A percentile compares a stretch with the other conserved stretches of the same genome.
phyloP scores from a whole-genome alignment of 2,113 vertebrate species.

The Peromyscus leucopus region DNA sequence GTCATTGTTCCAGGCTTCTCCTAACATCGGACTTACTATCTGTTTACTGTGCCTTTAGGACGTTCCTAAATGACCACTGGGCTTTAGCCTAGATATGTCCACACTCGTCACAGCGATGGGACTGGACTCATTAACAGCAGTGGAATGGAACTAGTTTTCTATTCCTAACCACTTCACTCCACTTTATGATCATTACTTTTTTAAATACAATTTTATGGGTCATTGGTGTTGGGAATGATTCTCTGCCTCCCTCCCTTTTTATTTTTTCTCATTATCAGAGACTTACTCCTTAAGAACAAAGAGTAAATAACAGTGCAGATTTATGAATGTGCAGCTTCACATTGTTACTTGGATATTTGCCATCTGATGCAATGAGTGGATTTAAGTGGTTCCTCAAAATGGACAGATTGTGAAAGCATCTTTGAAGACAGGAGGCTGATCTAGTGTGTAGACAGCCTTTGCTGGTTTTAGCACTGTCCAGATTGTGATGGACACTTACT shows the following conservation, averaged over 20 bases:
- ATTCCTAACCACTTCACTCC: slow-evolving; percentile 46
- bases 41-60: not conserved
- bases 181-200: slow-evolving; percentile 56
- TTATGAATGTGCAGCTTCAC: not conserved
- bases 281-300: slow-evolving; percentile 52
- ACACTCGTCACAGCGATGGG: not conserved
- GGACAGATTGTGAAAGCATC: not conserved
- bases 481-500: not conserved
- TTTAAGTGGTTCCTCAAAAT: slow-evolving; percentile 29
- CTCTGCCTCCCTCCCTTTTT: slow-evolving; percentile 40
- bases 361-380: slow-evolving; percentile 2
- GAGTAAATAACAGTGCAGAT: slow-evolving; percentile 48
- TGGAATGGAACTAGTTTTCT: slow-evolving; percentile 38
- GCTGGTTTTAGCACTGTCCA: not conserved
- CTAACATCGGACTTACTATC: not conserved
- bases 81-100: not conserved
- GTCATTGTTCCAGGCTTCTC: not conserved
- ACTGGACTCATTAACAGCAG: not conserved
- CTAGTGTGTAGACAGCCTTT: not conserved
- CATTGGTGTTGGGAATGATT: slow-evolving; percentile 59
- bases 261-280: slow-evolving; percentile 44
- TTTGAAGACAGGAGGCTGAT: not conserved
- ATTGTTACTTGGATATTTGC: slow-evolving; percentile 1
- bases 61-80: not conserved
- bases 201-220: slow-evolving; percentile 63